Evolutionary conservation across 2,113 vertebrate genomes (phyloP), one percentile per base, ranked within the genome.

Genomic region (Choloepus hoffmanni): DNA sequence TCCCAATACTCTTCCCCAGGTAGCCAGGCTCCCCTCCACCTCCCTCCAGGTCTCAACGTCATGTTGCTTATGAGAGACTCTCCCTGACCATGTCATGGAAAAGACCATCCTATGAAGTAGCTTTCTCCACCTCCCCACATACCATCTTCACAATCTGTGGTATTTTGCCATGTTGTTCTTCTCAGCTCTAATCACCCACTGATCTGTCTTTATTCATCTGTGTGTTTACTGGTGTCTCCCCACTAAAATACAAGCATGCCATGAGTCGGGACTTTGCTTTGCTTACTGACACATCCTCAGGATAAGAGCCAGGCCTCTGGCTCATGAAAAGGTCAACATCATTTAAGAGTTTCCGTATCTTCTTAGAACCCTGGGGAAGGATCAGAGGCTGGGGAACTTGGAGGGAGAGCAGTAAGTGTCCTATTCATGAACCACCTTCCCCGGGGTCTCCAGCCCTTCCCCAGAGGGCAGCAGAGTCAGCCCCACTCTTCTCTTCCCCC

Each of bases 311-410:
- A 8, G 68, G 36, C 36, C 74, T 77, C 74, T 77, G 67, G 45
- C 45, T 67, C 43, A 74, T 13, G 65, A 77, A 74, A 92, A 62
- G 40, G 14, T 19, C 30, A 53, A 74, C 6, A 50, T 4, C 26
- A 76, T 89, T 40, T 60, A 55, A 62, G 45, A 70, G 60, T n/a
- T 63, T 72, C 70, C 23, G 0, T 11, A 16, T 74, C 88, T 93
- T 70, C 89, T 74, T 58, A 85, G 68, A 73, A 55, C 30, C 45
- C 33, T 73, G 18, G 23, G 58, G 60, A 65, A 78, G 19, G n/a
- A 5, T 4, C 72, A n/a, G 15, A 26, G 4, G 30, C 45, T 18
- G 21, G 18, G 23, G 40, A 68, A n/a, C 0, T 0, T 2, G 15
- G 9, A 68, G 26, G 18, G 24, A 74, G 12, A 6, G 33, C 21